Percentiles rank a stretch among this genome's conserved stretches.
These are phyloP conservation scores for Triplophysa yarkandensis DNA, from an alignment of 2,797 vertebrate genomes.

Conservation along the genomic window DNA sequence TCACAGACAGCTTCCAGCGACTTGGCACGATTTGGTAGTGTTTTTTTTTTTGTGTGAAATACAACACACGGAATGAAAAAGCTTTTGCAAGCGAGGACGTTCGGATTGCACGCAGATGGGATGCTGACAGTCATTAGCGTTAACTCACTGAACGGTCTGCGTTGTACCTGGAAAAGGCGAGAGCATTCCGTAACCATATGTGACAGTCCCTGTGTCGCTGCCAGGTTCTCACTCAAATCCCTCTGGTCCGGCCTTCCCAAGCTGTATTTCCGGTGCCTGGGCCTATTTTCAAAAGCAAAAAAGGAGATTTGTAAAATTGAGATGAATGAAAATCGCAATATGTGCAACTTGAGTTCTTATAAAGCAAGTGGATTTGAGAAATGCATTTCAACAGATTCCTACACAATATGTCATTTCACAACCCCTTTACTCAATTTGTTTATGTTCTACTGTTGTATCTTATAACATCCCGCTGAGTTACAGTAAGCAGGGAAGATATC, in stretches of 20 bases:
- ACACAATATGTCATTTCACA: neutral
- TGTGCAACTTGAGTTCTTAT: neutral
- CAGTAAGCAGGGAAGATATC: constrained; percentile 26
- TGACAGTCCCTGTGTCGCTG: constrained; percentile 85
- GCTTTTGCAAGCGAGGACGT: neutral
- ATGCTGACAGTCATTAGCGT: neutral
- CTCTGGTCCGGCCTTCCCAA: constrained; percentile 84
- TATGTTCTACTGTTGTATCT: constrained; percentile 13
- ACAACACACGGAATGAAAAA: neutral
- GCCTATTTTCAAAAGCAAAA: constrained; percentile 61
- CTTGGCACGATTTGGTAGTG: neutral
- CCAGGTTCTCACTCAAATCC: constrained; percentile 86
- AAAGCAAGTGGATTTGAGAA: neutral
- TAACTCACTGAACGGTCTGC: neutral
- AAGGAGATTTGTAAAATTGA: neutral
- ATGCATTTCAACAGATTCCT: constrained; percentile 2
- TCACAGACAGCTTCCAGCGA: neutral
- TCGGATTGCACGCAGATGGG: constrained; percentile 11
- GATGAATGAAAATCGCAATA: constrained; percentile 6
- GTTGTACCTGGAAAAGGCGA: constrained; percentile 77
- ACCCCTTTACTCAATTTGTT: neutral
- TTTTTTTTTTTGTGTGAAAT: neutral
- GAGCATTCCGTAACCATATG: constrained; percentile 83
- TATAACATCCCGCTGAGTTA: neutral
- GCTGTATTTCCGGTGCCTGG: constrained; percentile 83